A percentile compares a stretch with the other conserved stretches of the same genome.
Evolutionary conservation across 92 coral and sea anemone species (phyloP).

Genomic region (Palythoa grandis): DNA sequence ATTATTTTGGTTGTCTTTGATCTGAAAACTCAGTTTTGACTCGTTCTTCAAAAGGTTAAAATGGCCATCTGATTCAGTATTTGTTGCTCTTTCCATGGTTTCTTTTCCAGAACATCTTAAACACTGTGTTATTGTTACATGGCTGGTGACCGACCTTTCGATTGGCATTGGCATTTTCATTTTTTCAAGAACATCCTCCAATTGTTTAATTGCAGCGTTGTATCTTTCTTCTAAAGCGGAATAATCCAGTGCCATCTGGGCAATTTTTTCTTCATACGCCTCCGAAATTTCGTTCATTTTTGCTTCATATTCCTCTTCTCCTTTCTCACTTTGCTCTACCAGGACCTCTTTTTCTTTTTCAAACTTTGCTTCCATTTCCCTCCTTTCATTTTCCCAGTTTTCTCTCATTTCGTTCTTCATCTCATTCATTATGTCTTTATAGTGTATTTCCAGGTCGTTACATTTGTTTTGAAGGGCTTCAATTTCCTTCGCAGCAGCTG

Average conservation of each 20-base stretch:
- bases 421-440: constrained; percentile 48
- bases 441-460: constrained; percentile 39
- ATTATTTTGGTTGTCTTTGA: background rate
- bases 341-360: constrained; percentile 52
- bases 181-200: constrained; percentile 49
- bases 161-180: constrained; percentile 58
- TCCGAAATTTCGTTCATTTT: constrained; percentile 52
- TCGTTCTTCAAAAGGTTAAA: background rate
- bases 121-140: background rate
- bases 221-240: constrained; percentile 59
- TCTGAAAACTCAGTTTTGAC: background rate
- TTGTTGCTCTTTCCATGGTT: background rate
- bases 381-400: constrained; percentile 62
- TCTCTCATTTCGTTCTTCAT: constrained; percentile 59
- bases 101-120: background rate
- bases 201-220: constrained; percentile 48
- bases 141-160: constrained; percentile 32
- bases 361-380: constrained; percentile 53
- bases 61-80: background rate
- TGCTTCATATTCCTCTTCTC: constrained; percentile 38
- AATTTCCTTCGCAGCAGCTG: constrained; percentile 37
- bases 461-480: constrained; percentile 32
- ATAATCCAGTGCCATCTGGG: constrained; percentile 61
- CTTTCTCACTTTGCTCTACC: background rate
- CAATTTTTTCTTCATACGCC: constrained; percentile 56